Base-by-base conservation (phyloP, 2,113 vertebrate species). In the Hippolais icterina region DNA sequence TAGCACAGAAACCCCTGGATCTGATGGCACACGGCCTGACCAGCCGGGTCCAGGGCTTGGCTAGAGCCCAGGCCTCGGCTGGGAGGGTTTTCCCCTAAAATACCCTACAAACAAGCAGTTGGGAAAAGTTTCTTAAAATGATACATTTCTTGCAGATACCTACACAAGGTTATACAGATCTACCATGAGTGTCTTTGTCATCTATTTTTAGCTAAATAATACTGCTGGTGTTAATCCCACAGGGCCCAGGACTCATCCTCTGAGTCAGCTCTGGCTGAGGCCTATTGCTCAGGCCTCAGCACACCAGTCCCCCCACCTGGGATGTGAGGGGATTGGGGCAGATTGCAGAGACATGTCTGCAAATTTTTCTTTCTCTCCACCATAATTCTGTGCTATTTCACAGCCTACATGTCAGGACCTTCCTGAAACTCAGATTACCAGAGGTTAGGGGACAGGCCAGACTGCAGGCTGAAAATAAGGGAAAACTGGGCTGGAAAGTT, bases 271-370 rank as follows among this genome's bases (percentile, higher is more conserved):
- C 60, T 64, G 39, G 25, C 60, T 53, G 42, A 35, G 42, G 5
- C 16, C 27, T 14, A 5, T 7, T 23, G 42, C 54, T 47, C 25
- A 37, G 27, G 14, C 35, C 66, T 50, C 53, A 28, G 60, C 47
- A 35, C 60, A 15, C 12, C 31, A 12, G 39, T 41, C 13, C 7
- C 15, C 19, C 4, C 2, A 23, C 5, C 10, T 41, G 24, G 14
- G 11, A 13, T 9, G 6, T 0, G 3, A 87, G 37, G 15, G 22
- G 6, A 33, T 10, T 1, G 0, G 23, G 19, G 19, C 41, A 70
- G 35, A 37, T 16, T 31, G 47, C 14, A 47, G 56, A 37, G 22
- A 83, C 4, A 1, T 2, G 2, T 47, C 60, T 77, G 53, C 14
- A 53, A 31, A 72, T 63, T 17, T 19, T 16, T 39, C n/a, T 12